A percentile compares a stretch with the other conserved stretches of the same genome.
Conservation (phyloP, 2,113 vertebrate species). For the Channa argus region DNA sequence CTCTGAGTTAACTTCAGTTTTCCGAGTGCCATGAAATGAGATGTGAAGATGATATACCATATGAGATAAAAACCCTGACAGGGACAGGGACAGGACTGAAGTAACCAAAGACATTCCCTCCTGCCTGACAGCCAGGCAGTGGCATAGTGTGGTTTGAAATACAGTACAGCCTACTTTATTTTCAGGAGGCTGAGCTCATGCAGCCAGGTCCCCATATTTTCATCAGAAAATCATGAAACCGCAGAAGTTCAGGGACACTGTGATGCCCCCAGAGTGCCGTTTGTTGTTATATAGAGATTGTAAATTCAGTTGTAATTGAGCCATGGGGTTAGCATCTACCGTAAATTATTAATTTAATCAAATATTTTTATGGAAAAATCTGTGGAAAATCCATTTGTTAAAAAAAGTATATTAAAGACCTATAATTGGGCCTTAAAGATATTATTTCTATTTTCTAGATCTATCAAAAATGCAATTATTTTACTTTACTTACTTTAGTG, state of each 20-base stretch:
- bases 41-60: constrained; percentile 48
- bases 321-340: background rate
- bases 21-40: constrained; percentile 47
- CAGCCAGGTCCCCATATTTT: constrained; percentile 35
- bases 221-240: constrained; percentile 4
- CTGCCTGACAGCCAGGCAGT: constrained; percentile 41
- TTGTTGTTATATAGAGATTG: background rate
- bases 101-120: constrained; percentile 41
- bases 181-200: constrained; percentile 33
- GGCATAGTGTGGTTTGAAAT: constrained; percentile 55
- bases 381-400: too few relatives aligned
- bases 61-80: constrained; percentile 55
- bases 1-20: constrained; percentile 32
- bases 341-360: background rate
- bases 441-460: too few relatives aligned
- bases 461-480: too few relatives aligned
- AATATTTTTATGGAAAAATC: background rate
- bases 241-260: background rate
- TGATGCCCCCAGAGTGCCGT: background rate
- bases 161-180: constrained; percentile 48
- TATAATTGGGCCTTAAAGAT: too few relatives aligned
- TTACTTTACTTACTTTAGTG: too few relatives aligned
- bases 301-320: constrained; percentile 2
- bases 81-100: constrained; percentile 38
- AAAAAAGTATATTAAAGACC: too few relatives aligned